A percentile compares a stretch with the other conserved stretches of the same genome.
Evolutionary conservation across 2,888 invertebrate genomes (phyloP).

Genomic region (Blera fallax): DNA sequence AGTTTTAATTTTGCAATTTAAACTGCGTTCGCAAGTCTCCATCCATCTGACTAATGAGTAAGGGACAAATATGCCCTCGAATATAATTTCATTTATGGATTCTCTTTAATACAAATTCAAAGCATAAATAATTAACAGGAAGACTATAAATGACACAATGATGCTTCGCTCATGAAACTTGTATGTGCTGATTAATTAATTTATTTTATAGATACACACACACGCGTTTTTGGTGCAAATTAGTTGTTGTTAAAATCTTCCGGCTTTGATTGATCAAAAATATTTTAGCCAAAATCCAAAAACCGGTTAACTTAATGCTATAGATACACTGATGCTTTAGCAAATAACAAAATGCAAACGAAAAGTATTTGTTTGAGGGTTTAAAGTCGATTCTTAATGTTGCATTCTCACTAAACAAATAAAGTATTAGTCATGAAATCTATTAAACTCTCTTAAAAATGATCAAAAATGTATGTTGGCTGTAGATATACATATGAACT

Average conservation of each 20-base stretch:
- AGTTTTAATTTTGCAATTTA: too few species aligned
- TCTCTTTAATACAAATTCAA: background rate
- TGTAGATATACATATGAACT: too few species aligned
- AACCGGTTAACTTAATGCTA: conserved; percentile 1
- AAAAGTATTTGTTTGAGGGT: background rate
- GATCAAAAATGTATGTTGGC: too few species aligned
- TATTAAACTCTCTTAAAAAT: too few species aligned
- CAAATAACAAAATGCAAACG: background rate
- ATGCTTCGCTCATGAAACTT: background rate
- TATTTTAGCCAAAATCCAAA: background rate
- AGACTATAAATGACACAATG: background rate
- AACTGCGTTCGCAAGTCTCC: too few species aligned
- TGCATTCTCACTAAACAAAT: too few species aligned
- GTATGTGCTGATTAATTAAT: background rate
- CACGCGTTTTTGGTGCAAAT: background rate
- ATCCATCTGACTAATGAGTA: background rate
- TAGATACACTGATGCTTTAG: background rate
- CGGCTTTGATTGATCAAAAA: conserved; percentile 9
- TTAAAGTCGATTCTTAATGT: too few species aligned
- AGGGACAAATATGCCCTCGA: background rate
- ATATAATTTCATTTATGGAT: background rate
- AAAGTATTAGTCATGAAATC: too few species aligned
- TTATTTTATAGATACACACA: background rate
- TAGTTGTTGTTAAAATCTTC: conserved; percentile 10
- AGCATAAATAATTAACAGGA: background rate